Evolutionary conservation across 2,797 vertebrate genomes (phyloP), one percentile per base, ranked within the genome.

Genomic region (Poecilia wingei): DNA sequence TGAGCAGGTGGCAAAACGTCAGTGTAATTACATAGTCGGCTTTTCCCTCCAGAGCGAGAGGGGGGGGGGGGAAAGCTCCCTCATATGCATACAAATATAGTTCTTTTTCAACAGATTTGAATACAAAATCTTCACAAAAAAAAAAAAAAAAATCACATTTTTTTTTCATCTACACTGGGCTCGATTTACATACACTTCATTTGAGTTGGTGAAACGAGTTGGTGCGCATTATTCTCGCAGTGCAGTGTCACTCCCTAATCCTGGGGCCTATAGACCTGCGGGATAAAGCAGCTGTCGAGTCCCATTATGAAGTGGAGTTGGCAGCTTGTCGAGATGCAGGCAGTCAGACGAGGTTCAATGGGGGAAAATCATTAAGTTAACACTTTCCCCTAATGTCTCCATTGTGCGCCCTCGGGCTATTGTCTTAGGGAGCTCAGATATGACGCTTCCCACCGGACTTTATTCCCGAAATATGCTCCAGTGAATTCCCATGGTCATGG

Each of bases 1-100:
- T 96, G 96, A 97, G 96, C 97, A 99, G 97, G 98, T 99, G 97
- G 97, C 96, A 95, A 96, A 96, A 97, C 96, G 96, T 97, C 95
- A 97, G 97, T 96, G 97, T 97, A 98, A 98, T 98, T 97, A 97
- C 97, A 96, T 95, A 93, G 94, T 93, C 94, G 92, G 89, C 94
- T 91, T 92, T 93, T 92, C 91, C 93, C 92, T 93, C 92, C 87
- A 92, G 88, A 91, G 88, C 80, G 78, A 84, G 41, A 46, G 22
- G 82, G 79, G 83, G 31, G n/a, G 0, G 80, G 83, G 90, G 39
- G 39, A 61, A 89, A 87, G 87, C 92, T 89, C 85, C 91, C 93
- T 93, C 92, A 95, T 94, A 94, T 95, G 93, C 95, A 96, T 95
- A 95, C 93, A 95, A 95, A 96, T 95, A 95, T 93, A 90, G 84